Evolutionary conservation across 2,797 vertebrate genomes (phyloP), one percentile per base, ranked within the genome.

Genomic region (Manis javanica): DNA sequence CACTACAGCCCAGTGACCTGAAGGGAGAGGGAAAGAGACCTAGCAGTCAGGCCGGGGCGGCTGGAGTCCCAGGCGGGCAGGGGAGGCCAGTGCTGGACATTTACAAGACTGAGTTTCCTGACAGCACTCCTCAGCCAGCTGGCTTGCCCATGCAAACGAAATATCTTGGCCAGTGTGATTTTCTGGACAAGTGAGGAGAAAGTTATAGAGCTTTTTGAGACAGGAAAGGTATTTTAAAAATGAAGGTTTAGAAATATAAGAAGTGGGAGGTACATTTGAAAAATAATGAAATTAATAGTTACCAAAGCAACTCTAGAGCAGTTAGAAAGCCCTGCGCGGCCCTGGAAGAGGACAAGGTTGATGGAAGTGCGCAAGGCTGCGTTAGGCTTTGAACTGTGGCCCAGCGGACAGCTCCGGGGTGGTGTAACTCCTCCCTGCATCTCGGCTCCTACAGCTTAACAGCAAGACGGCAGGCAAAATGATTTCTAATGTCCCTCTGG

Each of bases 1-100:
- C 95, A 99, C 98, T 0, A 99, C 99, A 31, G 98, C 97, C 98
- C 99, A 99, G 96, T 99, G 99, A 94, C 99, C 99, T 99, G 98
- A 39, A 53, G 1, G 71, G 75, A 29, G 51, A 90, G 95, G 68
- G 79, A 75, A 0, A 42, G 21, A 75, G 61, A 79, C 26, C 2
- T 9, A n/a, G 77, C 3, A 7, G 0, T 96, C 37, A 94, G 90
- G 42, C 24, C 5, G 0, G 34, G 26, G 12, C 5, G 4, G 8
- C 23, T 3, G 39, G 53, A 2, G 37, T 6, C 14, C 0, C 2
- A 3, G 23, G 39, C 49, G 37, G 42, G 69, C 3, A 1, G n/a
- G 26, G 4, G 68, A 7, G 37, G 34, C 19, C 29, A 1, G 0
- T 0, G 0, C 63, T 2, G 5, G 16, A 10, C 7, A 1, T 1